Evolutionary conservation across 92 coral and sea anemone genomes (phyloP), one percentile per base, ranked within the genome.

Genomic region (Hydrozoanthus gracilis): DNA sequence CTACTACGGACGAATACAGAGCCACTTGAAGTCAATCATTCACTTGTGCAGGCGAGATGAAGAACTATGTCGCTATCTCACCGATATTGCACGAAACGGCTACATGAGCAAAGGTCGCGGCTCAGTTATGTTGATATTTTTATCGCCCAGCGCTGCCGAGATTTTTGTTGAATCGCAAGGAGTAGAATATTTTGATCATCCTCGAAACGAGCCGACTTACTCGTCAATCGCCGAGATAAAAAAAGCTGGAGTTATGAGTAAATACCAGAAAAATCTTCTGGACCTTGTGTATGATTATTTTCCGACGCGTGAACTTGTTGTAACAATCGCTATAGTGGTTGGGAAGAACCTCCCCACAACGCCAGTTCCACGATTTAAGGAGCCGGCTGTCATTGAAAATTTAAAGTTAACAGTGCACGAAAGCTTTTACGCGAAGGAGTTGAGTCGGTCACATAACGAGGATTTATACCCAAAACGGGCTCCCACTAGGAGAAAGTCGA

Each of bases 141-240:
- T 95, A 18, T 93, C 98, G 4, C 98, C 99, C 15, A 95, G 92
- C 76, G 97, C 94, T 47, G 99, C 99, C 12, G 96, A 94, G 87
- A 92, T 97, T 66, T 97, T 97, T 83, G 87, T 97, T 9, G 95
- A 97, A 74, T 90, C 91, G 18, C 85, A 49, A 12, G 95, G 98
- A 1, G 83, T 89, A 17, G 95, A 94, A 27, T 94, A 87, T 86
- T 94, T 94, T 79, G 94, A 91, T 55, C 92, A 90, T 79, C 92
- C 93, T 9, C 79, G 98, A 48, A 92, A 92, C 86, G 91, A 86
- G 69, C 99, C 98, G 7, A 92, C 96, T 9, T 97, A 95, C 69
- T 95, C 99, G 6, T 97, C 99, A 7, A 46, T 86, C 65, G 86
- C 66, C 69, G 97, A 97, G 86, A 88, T 97, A 46, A 90, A 89